These are phyloP conservation scores for Copsychus sechellarum DNA, from an alignment of 2,113 vertebrate genomes.

Conservation along the genomic window DNA sequence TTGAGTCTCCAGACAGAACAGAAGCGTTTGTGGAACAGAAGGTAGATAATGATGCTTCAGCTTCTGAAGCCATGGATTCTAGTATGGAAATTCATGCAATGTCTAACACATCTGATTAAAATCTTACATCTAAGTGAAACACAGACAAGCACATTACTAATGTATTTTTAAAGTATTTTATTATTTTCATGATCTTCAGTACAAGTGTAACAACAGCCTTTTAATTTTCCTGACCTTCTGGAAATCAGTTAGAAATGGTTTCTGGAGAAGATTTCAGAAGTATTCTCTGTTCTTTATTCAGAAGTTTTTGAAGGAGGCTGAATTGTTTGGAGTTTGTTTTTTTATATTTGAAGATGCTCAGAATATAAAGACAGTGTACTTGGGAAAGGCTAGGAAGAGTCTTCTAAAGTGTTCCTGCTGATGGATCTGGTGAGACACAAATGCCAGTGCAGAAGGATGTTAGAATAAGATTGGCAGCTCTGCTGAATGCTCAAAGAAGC, in stretches of 20 bases:
- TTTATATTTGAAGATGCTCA: conserved; percentile 63
- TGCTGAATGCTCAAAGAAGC: conserved; percentile 21
- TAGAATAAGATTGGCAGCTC: conserved; percentile 52
- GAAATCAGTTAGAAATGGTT: conserved; percentile 59
- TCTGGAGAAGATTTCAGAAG: conserved; percentile 59
- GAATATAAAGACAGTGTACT: conserved; percentile 52
- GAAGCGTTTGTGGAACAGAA: conserved; percentile 84
- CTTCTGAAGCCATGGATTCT: conserved; percentile 85
- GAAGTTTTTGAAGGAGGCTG: conserved; percentile 31
- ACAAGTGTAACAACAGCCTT: conserved; percentile 46
- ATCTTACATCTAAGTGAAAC: conserved; percentile 19
- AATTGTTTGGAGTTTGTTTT: background rate
- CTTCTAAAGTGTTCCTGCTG: conserved; percentile 55
- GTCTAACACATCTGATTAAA: conserved; percentile 76
- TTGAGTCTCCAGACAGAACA: conserved; percentile 88
- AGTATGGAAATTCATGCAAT: conserved; percentile 80
- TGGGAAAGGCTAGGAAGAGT: conserved; percentile 40
- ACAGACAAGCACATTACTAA: conserved; percentile 75
- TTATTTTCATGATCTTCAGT: conserved; percentile 61
- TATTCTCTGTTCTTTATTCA: conserved; percentile 4
- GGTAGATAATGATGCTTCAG: conserved; percentile 80
- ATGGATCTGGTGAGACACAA: conserved; percentile 38
- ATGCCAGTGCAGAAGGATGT: conserved; percentile 31
- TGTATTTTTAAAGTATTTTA: conserved; percentile 60
- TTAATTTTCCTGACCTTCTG: conserved; percentile 61